These are phyloP conservation scores for Coryphaenoides rupestris DNA, from an alignment of 2,113 vertebrate species.

Conservation along the genomic window DNA sequence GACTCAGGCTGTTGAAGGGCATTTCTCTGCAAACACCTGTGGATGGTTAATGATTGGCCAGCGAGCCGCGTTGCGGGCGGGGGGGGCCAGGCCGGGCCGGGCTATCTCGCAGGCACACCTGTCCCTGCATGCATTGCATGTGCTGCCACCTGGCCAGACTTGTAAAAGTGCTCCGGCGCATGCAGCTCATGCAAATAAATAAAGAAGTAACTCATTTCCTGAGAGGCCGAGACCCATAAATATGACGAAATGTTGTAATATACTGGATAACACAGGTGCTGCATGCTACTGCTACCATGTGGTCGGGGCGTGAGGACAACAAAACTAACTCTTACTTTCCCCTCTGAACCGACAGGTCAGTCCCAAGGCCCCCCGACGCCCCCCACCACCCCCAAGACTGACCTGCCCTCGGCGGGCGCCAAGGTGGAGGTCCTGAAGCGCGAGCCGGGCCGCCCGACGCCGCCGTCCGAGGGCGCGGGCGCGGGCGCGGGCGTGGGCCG, in stretches of 20 bases:
- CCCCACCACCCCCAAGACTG: conserved; percentile 96
- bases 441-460: conserved; percentile 81
- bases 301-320: neutral
- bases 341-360: conserved; percentile 76
- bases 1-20: too few species aligned
- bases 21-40: conserved; percentile 32
- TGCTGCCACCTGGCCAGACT: too few species aligned
- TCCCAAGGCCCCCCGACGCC: conserved; percentile 95
- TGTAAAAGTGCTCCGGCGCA: neutral
- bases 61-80: too few species aligned
- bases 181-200: neutral
- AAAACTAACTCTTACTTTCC: conserved; percentile 11
- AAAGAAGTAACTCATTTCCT: neutral
- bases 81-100: too few species aligned
- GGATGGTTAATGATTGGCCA: conserved; percentile 54
- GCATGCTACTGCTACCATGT: neutral
- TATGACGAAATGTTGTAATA: neutral
- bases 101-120: conserved; percentile 46
- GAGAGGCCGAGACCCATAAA: too few species aligned
- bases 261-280: neutral
- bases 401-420: conserved; percentile 75
- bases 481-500: too few species aligned
- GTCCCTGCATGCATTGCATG: too few species aligned
- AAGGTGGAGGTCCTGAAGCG: conserved; percentile 88
- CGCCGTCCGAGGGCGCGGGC: too few species aligned